A percentile compares a stretch with the other conserved stretches of the same genome.
These are phyloP conservation scores for Phoenicopterus ruber DNA, from an alignment of 2,113 vertebrate genomes.

Conservation along the genomic window DNA sequence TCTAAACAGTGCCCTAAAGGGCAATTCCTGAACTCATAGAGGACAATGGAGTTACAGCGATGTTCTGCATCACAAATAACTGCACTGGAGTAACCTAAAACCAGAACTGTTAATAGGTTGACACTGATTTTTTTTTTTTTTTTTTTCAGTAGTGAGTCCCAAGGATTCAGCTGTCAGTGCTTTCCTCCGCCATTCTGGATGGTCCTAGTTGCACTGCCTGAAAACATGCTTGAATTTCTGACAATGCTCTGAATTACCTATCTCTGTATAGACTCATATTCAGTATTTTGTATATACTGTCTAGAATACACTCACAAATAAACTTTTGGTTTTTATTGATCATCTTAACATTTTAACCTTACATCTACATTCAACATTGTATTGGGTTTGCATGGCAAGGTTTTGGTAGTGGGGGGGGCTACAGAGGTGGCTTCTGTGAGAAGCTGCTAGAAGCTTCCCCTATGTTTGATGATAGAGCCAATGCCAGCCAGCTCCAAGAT, in stretches of 20 bases:
- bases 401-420: too few species aligned
- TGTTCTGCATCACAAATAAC: not conserved
- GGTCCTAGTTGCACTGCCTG: not conserved
- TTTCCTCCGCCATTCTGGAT: not conserved
- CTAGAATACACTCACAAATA: not conserved
- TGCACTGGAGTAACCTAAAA: not conserved
- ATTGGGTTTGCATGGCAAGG: too few species aligned
- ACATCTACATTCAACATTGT: not conserved
- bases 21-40: fast-evolving
- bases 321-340: not conserved
- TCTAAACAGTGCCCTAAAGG: not conserved
- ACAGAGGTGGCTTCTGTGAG: too few species aligned
- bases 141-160: not conserved
- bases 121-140: not conserved
- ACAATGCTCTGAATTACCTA: not conserved
- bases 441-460: too few species aligned
- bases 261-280: not conserved
- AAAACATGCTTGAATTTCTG: not conserved
- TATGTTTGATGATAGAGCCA: too few species aligned
- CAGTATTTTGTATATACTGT: not conserved
- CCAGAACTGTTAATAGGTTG: not conserved
- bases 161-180: not conserved
- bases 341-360: not conserved
- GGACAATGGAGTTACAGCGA: not conserved
- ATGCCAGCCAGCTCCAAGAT: too few species aligned